Conservation (phyloP, 2,113 vertebrate genomes). For the Leuciscus idus region DNA sequence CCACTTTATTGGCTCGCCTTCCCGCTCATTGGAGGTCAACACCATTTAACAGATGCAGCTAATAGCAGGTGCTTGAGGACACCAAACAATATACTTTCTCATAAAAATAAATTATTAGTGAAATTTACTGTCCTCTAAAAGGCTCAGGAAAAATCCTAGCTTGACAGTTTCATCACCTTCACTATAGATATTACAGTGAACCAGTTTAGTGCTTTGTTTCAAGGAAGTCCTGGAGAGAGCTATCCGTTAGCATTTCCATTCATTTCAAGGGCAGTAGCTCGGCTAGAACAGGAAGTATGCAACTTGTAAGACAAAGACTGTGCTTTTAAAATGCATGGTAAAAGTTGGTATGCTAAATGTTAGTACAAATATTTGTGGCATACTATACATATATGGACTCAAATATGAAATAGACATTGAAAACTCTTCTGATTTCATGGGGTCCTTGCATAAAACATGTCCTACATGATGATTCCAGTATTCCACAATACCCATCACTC, state of each 20-base stretch:
- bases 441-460: constrained; percentile 1
- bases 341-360: background rate
- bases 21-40: constrained; percentile 14
- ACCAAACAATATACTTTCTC: constrained; percentile 17
- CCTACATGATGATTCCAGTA: background rate
- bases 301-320: background rate
- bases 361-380: background rate
- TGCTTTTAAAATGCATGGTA: background rate
- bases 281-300: background rate
- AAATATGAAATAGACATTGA: background rate
- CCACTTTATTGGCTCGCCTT: background rate
- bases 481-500: background rate
- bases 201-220: background rate
- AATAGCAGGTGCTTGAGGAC: constrained; percentile 29
- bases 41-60: constrained; percentile 1
- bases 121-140: constrained; percentile 23
- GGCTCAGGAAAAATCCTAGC: background rate
- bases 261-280: background rate
- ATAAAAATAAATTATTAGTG: constrained; percentile 18
- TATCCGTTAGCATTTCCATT: background rate
- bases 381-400: background rate
- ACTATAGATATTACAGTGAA: background rate
- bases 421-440: background rate
- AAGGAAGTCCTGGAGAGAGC: too few species aligned
- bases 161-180: constrained; percentile 11